Base-by-base conservation (phyloP, 2,113 vertebrate species). In the Oncorhynchus tshawytscha region DNA sequence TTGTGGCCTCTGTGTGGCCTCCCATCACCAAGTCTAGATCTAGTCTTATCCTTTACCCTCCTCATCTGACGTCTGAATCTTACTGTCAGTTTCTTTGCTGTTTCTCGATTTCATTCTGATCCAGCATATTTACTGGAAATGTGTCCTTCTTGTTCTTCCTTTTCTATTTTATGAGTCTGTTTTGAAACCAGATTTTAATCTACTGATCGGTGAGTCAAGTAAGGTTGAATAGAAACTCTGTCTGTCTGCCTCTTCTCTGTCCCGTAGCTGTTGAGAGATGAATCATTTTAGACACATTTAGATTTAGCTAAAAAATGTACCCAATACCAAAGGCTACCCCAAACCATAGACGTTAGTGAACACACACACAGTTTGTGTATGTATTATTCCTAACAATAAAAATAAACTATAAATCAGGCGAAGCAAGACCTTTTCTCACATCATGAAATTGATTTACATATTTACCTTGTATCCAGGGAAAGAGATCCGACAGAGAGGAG, bases 381-480 rank as follows among this genome's bases (percentile, higher is more conserved):
- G 39, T 39, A 39, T 57, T 16, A 4, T 16, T 13, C 13, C 16
- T 20, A 39, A 39, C 39, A 39, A 39, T 9, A 39, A 60, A 60
- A 22, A 60, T 18, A 20, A 67, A 29, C 34, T 39, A 31, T 16
- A 29, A 66, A 15, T 34, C 11, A 4, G n/a, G 59, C 16, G 20
- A 60, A 60, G 59, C 12, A 60, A 4, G 7, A 60, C 22, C 13
- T 66, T 66, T 67, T 34, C 29, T 34, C 16, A 39, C 7, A 20
- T 39, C 66, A 67, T n/a, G 8, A 9, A 67, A 67, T 67, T 7
- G 3, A 60, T 60, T 60, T 22, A 60, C 57, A 39, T 7, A 75
- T 95, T 95, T 93, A 96, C 95, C 95, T 96, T 96, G 95, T 83
- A 34, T 34, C 76, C 34, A 96, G 11, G 94, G 94, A 65, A 95